A percentile compares a stretch with the other conserved stretches of the same genome.
Evolutionary conservation across 2,888 invertebrate genomes (phyloP).

Genomic region (Zygaena filipendulae): DNA sequence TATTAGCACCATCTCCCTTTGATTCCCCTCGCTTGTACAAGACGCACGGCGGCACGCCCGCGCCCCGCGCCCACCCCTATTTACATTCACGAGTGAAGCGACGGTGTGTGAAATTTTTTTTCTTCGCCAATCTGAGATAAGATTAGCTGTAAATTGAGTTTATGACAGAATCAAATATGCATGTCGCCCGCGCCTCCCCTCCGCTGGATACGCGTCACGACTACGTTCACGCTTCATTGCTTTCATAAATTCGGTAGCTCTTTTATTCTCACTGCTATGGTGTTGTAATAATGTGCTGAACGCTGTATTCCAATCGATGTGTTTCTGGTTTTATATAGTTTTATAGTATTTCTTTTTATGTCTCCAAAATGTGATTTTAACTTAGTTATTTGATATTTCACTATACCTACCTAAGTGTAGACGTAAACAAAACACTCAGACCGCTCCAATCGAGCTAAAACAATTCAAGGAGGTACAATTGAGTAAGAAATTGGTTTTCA

Average conservation of each 20-base stretch:
- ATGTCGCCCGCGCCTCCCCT: slow-evolving; percentile 28
- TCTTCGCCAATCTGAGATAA: slow-evolving; percentile 64
- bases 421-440: no score
- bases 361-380: no score
- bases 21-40: slow-evolving; percentile 16
- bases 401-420: no score
- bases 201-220: slow-evolving; percentile 13
- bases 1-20: slow-evolving; percentile 15
- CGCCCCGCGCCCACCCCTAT: slow-evolving; percentile 43
- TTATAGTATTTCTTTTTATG: no score
- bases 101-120: slow-evolving; percentile 64
- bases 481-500: no score
- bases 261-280: slow-evolving; percentile 38
- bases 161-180: slow-evolving; percentile 64
- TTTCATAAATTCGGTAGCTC: slow-evolving; percentile 40
- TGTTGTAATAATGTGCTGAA: no score
- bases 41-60: slow-evolving; percentile 16
- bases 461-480: no score
- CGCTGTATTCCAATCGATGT: no score
- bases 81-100: slow-evolving; percentile 51
- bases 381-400: no score
- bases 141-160: slow-evolving; percentile 68
- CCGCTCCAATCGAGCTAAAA: no score
- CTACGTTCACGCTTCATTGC: slow-evolving; percentile 43
- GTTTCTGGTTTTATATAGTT: no score